Evolutionary conservation across 1,140 invertebrate species (phyloP).

Genomic region (Lethrus apterus): DNA sequence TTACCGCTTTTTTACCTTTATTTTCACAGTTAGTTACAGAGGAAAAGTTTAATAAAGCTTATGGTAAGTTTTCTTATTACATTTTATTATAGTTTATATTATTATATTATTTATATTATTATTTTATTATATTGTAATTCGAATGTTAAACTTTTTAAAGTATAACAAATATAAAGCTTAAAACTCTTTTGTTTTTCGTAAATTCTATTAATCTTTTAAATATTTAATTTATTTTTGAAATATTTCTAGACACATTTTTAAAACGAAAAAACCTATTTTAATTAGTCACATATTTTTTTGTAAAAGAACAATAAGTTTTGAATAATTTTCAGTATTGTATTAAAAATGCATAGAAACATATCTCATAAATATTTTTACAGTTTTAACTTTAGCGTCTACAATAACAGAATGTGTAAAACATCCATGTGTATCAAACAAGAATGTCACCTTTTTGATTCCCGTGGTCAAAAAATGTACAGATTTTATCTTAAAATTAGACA

Average conservation of each 20-base stretch:
- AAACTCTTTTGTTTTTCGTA: too few relatives aligned
- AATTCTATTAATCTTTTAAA: too few relatives aligned
- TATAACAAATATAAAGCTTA: too few relatives aligned
- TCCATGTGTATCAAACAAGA: background rate
- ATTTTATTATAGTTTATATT: too few relatives aligned
- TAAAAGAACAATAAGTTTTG: background rate
- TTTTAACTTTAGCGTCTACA: too few relatives aligned
- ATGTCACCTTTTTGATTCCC: background rate
- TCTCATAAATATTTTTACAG: too few relatives aligned
- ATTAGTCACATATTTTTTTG: background rate
- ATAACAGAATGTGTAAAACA: background rate
- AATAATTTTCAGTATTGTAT: background rate
- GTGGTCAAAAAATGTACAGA: slow-evolving; percentile 1
- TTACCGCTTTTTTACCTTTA: background rate
- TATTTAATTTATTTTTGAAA: slow-evolving; percentile 1
- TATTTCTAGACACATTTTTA: too few relatives aligned
- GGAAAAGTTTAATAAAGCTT: background rate
- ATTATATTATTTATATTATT: too few relatives aligned
- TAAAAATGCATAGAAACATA: too few relatives aligned
- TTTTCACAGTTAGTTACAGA: background rate
- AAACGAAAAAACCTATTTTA: too few relatives aligned
- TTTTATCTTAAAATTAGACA: slow-evolving; percentile 1
- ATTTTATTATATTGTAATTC: too few relatives aligned
- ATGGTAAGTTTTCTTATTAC: background rate
- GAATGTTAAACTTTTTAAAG: too few relatives aligned